Conservation (phyloP, 2,888 invertebrate genomes). For the Eupeodes luniger region DNA sequence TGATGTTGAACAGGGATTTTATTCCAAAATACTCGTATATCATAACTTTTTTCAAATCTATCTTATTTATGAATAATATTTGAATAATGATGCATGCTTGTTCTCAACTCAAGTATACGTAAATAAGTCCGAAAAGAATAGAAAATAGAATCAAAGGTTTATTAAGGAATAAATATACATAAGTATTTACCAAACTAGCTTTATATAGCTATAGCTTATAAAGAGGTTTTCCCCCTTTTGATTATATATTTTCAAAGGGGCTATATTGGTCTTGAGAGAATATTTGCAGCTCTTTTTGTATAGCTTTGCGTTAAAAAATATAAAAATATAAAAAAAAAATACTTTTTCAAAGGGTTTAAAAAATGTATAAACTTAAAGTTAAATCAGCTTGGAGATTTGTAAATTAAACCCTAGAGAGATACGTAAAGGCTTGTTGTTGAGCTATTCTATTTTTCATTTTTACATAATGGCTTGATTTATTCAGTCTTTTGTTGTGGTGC, state of each 20-base stretch:
- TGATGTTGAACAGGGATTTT: no score
- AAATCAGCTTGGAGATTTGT: conserved; percentile 63
- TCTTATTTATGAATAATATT: no score
- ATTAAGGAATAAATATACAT: no score
- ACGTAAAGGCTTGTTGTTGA: conserved; percentile 20
- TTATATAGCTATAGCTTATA: no score
- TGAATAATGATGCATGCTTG: no score
- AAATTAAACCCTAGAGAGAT: conserved; percentile 61
- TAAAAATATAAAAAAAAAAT: conserved; percentile 6
- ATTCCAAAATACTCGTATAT: no score
- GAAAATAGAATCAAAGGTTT: no score
- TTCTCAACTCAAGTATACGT: no score
- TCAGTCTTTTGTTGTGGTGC: neutral
- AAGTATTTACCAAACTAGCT: no score
- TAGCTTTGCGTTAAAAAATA: neutral
- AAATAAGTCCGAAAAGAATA: no score
- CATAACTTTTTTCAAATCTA: no score
- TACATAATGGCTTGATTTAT: conserved; percentile 1
- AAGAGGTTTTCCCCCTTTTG: no score
- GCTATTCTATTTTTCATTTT: neutral
- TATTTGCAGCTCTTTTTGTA: conserved; percentile 49
- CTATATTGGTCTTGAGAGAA: conserved; percentile 51
- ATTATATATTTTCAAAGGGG: neutral
- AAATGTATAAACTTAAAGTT: conserved; percentile 17
- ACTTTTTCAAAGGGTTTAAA: conserved; percentile 5